Percentiles rank a stretch among this genome's conserved stretches.
These are phyloP conservation scores for Heliconius sara DNA, from an alignment of 2,888 invertebrate species.

Conservation along the genomic window DNA sequence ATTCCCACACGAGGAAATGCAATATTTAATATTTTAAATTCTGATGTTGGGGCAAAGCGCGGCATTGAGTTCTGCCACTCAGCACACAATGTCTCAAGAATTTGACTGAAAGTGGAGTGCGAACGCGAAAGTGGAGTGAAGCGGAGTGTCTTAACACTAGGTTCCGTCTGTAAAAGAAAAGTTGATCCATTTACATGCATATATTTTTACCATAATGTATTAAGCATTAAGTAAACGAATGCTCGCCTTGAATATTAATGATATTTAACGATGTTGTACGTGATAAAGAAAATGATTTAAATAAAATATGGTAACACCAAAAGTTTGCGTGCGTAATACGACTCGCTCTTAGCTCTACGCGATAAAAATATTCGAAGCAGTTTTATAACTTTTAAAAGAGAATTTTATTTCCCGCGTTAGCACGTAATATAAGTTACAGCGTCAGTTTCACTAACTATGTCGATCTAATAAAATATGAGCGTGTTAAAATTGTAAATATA, in stretches of 20 bases:
- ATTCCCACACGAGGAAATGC: too few relatives aligned
- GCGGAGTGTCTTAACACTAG: too few relatives aligned
- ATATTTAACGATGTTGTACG: conserved; percentile 18
- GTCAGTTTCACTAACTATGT: background rate
- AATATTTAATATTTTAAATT: too few relatives aligned
- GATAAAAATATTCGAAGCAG: conserved; percentile 57
- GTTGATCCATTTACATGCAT: background rate
- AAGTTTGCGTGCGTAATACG: conserved; percentile 60
- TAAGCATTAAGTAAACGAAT: conserved; percentile 10
- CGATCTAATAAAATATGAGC: conserved; percentile 5
- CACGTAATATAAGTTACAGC: conserved; percentile 57
- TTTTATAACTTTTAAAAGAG: conserved; percentile 58
- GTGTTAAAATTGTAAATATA: background rate
- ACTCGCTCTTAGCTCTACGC: conserved; percentile 53
- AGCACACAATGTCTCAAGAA: too few relatives aligned
- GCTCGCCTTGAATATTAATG: conserved; percentile 4
- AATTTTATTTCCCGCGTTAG: conserved; percentile 58
- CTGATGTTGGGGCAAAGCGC: too few relatives aligned
- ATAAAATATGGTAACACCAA: conserved; percentile 42
- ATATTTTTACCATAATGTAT: background rate
- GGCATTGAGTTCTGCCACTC: too few relatives aligned
- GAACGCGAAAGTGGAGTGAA: too few relatives aligned
- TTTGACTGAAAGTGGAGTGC: too few relatives aligned
- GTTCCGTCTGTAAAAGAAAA: background rate
- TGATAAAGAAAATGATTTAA: conserved; percentile 33